Conservation (phyloP, 2,888 invertebrate species). For the Limnephilus auricula region DNA sequence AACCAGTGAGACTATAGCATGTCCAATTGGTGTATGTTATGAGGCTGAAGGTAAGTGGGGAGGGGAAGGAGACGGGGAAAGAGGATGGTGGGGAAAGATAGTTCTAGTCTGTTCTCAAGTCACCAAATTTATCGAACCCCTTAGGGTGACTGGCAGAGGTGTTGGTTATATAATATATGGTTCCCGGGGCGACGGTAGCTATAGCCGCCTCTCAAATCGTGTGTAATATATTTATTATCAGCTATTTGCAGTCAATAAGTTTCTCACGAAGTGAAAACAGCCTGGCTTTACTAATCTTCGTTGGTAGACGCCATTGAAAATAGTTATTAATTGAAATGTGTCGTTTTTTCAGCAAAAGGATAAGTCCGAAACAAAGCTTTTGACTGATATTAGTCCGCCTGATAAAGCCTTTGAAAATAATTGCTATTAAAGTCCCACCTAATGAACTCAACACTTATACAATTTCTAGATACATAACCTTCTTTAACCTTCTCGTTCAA, state of each 20-base stretch:
- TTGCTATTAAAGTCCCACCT: not conserved
- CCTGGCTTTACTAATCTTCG: not conserved
- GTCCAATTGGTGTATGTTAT: no score
- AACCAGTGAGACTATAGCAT: no score
- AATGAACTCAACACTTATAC: not conserved
- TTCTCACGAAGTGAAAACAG: not conserved
- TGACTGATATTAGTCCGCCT: not conserved
- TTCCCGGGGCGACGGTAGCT: no score
- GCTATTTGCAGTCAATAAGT: not conserved
- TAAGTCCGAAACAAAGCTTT: not conserved
- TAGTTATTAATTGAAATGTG: not conserved
- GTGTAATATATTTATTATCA: no score
- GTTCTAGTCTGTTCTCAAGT: no score
- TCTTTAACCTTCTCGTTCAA: not conserved
- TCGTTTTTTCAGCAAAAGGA: not conserved
- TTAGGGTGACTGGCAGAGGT: no score
- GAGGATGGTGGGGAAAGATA: no score
- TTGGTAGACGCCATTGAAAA: not conserved
- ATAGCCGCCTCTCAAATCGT: no score
- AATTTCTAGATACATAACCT: not conserved
- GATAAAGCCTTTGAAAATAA: not conserved
- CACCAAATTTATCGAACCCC: no score
- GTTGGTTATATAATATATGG: no score
- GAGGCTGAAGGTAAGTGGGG: no score
- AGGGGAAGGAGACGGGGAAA: no score